phyloP scores from a whole-genome alignment of 2,797 vertebrate genomes.

The Leucoraja ocellata region DNA sequence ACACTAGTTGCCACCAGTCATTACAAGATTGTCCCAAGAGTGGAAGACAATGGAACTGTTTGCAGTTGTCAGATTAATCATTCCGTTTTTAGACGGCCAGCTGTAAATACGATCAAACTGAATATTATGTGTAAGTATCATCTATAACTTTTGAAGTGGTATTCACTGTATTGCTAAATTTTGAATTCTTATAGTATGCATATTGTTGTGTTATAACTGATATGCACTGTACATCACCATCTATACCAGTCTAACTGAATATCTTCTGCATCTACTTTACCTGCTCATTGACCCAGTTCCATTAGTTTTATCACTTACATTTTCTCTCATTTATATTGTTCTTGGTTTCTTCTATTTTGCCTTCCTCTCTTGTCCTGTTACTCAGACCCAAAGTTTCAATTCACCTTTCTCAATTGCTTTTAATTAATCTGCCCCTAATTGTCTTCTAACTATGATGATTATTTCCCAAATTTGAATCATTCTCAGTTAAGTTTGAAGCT shows the following conservation, averaged over 20 bases:
- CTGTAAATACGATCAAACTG: neutral
- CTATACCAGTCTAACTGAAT: neutral
- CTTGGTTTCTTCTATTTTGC: neutral
- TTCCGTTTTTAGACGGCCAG: neutral
- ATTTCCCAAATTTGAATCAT: neutral
- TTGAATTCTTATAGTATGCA: neutral
- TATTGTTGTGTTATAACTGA: neutral
- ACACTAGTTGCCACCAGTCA: neutral
- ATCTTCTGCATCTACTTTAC: neutral
- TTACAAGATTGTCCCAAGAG: neutral
- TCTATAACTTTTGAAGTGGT: neutral
- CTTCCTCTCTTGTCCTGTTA: neutral
- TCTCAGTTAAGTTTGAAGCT: neutral
- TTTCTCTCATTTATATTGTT: neutral
- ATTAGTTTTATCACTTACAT: neutral
- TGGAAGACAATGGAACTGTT: neutral
- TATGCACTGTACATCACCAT: neutral
- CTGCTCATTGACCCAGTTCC: neutral
- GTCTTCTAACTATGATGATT: neutral
- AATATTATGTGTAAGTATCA: conserved; percentile 13
- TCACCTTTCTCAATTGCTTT: neutral
- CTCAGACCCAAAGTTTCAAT: neutral
- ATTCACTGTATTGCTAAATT: neutral
- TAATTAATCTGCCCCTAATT: neutral
- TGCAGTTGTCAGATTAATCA: conserved; percentile 7